Percentiles rank a stretch among this genome's conserved stretches.
Evolutionary conservation across 64 coral and sea anemone species (phyloP).

Genomic region (Pocillopora verrucosa): DNA sequence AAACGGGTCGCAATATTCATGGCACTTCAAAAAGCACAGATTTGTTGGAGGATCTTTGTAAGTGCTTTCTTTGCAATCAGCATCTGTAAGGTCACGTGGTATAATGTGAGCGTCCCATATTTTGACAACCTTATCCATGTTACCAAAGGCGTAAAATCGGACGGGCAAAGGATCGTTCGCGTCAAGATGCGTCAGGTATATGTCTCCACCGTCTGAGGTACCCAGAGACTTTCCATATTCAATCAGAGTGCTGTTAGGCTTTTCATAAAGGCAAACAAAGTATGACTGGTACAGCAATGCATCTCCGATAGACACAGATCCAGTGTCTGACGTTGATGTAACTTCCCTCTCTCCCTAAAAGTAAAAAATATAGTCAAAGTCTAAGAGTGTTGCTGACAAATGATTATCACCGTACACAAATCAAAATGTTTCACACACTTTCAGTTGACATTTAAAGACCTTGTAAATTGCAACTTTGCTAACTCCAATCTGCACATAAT

Average conservation of each 20-base stretch:
- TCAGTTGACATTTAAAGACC: background rate
- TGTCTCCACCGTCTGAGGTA: slow-evolving; percentile 21
- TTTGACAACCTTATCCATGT: background rate
- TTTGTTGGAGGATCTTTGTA: background rate
- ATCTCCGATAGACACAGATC: background rate
- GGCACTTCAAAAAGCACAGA: slow-evolving; percentile 41
- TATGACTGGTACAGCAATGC: slow-evolving; percentile 31
- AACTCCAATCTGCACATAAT: background rate
- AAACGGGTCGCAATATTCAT: slow-evolving; percentile 51
- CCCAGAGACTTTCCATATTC: slow-evolving; percentile 61
- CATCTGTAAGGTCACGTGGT: slow-evolving; percentile 19
- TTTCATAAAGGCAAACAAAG: slow-evolving; percentile 46
- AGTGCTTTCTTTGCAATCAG: slow-evolving; percentile 51
- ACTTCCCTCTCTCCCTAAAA: background rate
- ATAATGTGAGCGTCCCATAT: slow-evolving; percentile 20
- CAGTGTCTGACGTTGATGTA: slow-evolving; percentile 1
- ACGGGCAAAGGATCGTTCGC: background rate
- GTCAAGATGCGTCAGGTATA: slow-evolving; percentile 30
- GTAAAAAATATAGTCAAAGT: background rate
- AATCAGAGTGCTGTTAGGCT: slow-evolving; percentile 3
- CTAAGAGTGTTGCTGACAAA: background rate
- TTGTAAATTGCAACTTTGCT: background rate
- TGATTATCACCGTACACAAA: too few relatives aligned
- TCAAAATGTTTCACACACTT: too few relatives aligned
- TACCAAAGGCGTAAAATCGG: slow-evolving; percentile 59